Conservation (phyloP, 2,888 invertebrate genomes). For the Criorhina ranunculi region DNA sequence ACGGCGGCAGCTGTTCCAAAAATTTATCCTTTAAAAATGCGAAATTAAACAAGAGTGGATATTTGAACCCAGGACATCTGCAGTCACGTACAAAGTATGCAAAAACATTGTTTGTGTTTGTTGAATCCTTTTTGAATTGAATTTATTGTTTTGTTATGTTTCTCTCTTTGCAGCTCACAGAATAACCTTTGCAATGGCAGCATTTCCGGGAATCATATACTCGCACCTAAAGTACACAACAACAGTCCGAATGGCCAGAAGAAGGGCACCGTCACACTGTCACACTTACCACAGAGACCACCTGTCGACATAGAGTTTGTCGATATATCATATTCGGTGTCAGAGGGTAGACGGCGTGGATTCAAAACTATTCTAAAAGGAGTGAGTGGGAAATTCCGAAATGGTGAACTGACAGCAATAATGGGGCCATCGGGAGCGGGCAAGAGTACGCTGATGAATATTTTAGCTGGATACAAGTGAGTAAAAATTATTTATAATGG, state of each 20-base stretch:
- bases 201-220: conserved; percentile 83
- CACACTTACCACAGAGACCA: conserved; percentile 93
- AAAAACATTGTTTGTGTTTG: conserved; percentile 13
- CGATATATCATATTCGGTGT: conserved; percentile 94
- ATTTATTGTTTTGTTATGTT: conserved; percentile 5
- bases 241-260: conserved; percentile 87
- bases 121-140: conserved; percentile 47
- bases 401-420: conserved; percentile 96
- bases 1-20: conserved; percentile 52
- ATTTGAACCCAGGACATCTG: conserved; percentile 80
- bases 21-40: conserved; percentile 80
- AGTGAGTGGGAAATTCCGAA: conserved; percentile 94
- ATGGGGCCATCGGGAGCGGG: conserved; percentile 96
- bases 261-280: conserved; percentile 90
- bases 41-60: conserved; percentile 81
- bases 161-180: conserved; percentile 87
- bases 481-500: conserved; percentile 79
- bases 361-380: conserved; percentile 95
- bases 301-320: conserved; percentile 96
- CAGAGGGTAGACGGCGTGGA: conserved; percentile 92
- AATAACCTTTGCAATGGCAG: conserved; percentile 90
- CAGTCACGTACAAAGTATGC: conserved; percentile 71
- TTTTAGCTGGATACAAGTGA: conserved; percentile 94
- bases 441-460: conserved; percentile 94
- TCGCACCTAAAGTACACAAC: conserved; percentile 90